These are phyloP conservation scores for Paralvinella palmiformis DNA, from an alignment of 1,140 invertebrate species.

Conservation along the genomic window DNA sequence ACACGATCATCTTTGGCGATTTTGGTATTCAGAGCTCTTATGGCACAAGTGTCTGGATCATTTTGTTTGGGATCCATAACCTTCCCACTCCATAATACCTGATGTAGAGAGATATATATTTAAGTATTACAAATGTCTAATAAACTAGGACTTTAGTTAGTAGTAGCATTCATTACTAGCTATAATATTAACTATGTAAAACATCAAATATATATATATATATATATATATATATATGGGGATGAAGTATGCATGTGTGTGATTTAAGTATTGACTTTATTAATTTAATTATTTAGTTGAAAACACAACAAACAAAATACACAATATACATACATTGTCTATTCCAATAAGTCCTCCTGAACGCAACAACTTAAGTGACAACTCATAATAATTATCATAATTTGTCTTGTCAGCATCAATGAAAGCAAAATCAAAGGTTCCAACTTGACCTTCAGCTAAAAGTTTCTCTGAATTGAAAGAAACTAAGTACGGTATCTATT, in stretches of 20 bases:
- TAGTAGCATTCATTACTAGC: too few relatives aligned
- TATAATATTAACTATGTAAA: too few relatives aligned
- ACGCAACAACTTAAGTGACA: conserved; percentile 41
- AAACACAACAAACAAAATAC: too few relatives aligned
- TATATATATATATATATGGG: too few relatives aligned
- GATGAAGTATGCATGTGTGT: too few relatives aligned
- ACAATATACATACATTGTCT: conserved; percentile 48
- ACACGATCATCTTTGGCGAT: conserved; percentile 12
- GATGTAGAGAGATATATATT: too few relatives aligned
- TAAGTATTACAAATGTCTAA: too few relatives aligned
- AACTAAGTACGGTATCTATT: too few relatives aligned
- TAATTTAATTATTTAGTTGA: too few relatives aligned
- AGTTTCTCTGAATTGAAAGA: conserved; percentile 40
- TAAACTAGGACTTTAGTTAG: too few relatives aligned
- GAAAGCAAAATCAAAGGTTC: conserved; percentile 53
- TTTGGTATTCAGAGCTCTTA: conserved; percentile 13
- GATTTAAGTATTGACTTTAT: too few relatives aligned
- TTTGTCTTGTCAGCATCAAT: conserved; percentile 52
- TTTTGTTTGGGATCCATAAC: conserved; percentile 4
- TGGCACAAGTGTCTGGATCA: not conserved
- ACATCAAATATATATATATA: too few relatives aligned
- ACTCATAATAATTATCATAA: conserved; percentile 50
- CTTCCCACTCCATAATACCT: conserved; percentile 14
- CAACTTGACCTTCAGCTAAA: conserved; percentile 39
- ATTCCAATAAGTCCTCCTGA: conserved; percentile 50